Conservation (phyloP, 2,888 invertebrate genomes). For the Labia minor region DNA sequence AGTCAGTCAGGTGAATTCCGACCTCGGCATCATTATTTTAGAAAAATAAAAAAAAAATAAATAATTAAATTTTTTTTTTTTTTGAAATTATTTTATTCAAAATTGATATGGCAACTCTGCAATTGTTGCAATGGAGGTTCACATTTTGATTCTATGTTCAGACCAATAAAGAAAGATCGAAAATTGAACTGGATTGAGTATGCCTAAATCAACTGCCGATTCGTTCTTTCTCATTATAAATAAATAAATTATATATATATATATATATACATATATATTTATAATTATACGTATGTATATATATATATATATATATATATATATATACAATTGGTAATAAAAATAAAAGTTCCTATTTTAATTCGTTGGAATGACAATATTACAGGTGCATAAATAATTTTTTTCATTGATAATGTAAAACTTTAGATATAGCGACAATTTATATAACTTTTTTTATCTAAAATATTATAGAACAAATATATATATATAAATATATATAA, state of each 20-base stretch:
- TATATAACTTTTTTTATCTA: too few relatives aligned
- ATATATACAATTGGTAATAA: not conserved
- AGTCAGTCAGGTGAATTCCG: constrained; percentile 1
- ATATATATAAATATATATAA: too few relatives aligned
- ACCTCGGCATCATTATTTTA: not conserved
- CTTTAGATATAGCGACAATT: too few relatives aligned
- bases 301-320: too few relatives aligned
- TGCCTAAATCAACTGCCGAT: not conserved
- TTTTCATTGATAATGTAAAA: too few relatives aligned
- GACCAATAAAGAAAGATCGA: not conserved
- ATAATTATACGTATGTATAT: not conserved
- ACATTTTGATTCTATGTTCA: not conserved
- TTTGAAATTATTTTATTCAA: not conserved
- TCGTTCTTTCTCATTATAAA: not conserved
- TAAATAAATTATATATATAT: not conserved
- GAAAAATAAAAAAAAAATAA: too few relatives aligned
- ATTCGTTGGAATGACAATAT: not conserved
- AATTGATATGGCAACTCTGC: not conserved
- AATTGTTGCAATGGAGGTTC: not conserved
- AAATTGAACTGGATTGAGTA: not conserved
- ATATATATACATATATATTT: not conserved
- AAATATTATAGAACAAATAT: too few relatives aligned
- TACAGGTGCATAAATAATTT: too few relatives aligned
- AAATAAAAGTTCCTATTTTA: not conserved
- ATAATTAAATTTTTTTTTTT: not conserved